Conservation (phyloP, 2,797 vertebrate genomes). For the Salarias fasciatus region DNA sequence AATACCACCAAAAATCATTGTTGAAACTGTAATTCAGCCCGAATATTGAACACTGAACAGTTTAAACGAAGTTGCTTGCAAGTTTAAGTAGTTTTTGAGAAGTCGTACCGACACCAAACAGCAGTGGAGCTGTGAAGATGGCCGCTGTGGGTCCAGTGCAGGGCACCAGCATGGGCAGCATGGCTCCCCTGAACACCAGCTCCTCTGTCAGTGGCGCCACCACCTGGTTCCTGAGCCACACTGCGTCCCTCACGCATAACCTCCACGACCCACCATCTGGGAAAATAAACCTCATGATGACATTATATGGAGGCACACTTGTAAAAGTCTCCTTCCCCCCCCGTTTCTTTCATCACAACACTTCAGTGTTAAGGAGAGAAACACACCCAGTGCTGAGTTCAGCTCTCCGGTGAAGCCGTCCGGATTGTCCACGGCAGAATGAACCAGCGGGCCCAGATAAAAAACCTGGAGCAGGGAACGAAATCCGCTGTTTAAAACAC, state of each 20-base stretch:
- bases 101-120: conserved; percentile 83
- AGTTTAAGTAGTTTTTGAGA: background rate
- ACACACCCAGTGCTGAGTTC: conserved; percentile 79
- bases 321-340: conserved; percentile 5
- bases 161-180: conserved; percentile 87
- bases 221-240: conserved; percentile 89
- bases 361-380: conserved; percentile 32
- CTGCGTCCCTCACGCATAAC: conserved; percentile 80
- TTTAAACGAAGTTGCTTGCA: background rate
- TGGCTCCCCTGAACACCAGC: conserved; percentile 87
- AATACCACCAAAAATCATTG: background rate
- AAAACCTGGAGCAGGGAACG: conserved; percentile 41
- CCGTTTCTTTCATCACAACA: background rate
- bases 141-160: conserved; percentile 81
- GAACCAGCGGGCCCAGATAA: conserved; percentile 50
- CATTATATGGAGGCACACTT: conserved; percentile 12
- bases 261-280: conserved; percentile 83
- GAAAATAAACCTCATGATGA: conserved; percentile 27
- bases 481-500: conserved; percentile 24
- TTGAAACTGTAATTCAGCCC: background rate
- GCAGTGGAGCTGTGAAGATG: conserved; percentile 82
- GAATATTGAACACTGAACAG: background rate
- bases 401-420: conserved; percentile 77
- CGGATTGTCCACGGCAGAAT: conserved; percentile 62
- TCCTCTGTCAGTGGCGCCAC: conserved; percentile 87